Conservation (phyloP, 92 coral and sea anemone genomes). For the Virgularia gustaviana region DNA sequence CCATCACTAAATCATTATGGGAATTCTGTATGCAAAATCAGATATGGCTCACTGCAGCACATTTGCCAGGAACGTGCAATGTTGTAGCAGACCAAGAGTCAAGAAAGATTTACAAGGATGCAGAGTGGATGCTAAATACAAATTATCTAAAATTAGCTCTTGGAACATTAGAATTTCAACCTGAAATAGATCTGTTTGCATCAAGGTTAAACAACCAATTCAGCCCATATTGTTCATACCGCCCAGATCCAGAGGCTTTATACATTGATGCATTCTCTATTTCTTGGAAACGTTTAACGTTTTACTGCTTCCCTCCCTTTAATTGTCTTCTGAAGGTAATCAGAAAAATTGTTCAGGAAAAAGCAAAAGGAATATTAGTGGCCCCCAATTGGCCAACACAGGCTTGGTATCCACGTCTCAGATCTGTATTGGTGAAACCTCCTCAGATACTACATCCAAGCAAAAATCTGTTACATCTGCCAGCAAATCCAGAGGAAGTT, state of each 20-base stretch:
- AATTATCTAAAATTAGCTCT: constrained; percentile 8
- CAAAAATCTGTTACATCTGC: constrained; percentile 40
- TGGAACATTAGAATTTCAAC: constrained; percentile 18
- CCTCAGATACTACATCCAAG: constrained; percentile 47
- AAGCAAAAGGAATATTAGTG: constrained; percentile 23
- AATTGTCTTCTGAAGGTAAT: constrained; percentile 12
- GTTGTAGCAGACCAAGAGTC: constrained; percentile 46
- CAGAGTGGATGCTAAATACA: constrained; percentile 53
- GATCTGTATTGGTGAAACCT: constrained; percentile 3
- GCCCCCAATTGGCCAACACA: too few relatives aligned
- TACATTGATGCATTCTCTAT: too few relatives aligned
- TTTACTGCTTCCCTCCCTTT: constrained; percentile 48
- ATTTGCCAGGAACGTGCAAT: constrained; percentile 45
- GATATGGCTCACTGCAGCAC: constrained; percentile 47
- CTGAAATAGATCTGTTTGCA: constrained; percentile 46
- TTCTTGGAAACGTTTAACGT: constrained; percentile 38
- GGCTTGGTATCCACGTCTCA: constrained; percentile 31
- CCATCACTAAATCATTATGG: constrained; percentile 36
- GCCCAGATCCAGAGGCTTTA: constrained; percentile 53
- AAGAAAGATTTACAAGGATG: constrained; percentile 20
- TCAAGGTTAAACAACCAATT: constrained; percentile 1
- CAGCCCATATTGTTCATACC: constrained; percentile 38
- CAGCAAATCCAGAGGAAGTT: constrained; percentile 32
- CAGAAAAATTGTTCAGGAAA: constrained; percentile 5
- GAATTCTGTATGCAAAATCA: constrained; percentile 46